Conservation (phyloP, 2,797 vertebrate genomes). For the Cyclura pinguis region DNA sequence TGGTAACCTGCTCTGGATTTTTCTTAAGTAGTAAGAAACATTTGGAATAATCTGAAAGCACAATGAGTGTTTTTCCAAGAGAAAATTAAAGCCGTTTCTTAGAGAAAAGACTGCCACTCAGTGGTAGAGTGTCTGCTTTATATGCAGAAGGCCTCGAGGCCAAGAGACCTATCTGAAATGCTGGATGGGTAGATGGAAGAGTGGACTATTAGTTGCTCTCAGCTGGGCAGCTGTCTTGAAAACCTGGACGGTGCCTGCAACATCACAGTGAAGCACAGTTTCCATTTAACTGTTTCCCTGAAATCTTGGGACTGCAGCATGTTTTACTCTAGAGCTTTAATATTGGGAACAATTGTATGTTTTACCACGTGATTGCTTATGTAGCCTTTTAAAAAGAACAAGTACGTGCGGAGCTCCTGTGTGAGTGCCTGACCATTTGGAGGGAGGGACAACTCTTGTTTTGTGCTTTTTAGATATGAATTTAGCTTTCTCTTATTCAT, state of each 20-base stretch:
- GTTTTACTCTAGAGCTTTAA: background rate
- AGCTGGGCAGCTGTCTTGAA: background rate
- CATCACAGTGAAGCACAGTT: background rate
- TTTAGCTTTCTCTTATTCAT: background rate
- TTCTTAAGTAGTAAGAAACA: background rate
- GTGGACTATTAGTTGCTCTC: background rate
- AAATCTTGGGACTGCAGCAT: background rate
- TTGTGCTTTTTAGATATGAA: too few relatives aligned
- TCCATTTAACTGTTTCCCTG: background rate
- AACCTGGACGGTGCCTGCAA: background rate
- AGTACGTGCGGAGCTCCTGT: background rate
- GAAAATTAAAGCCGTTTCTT: background rate
- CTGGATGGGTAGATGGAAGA: background rate
- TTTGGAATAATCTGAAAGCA: background rate
- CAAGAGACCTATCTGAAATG: too few relatives aligned
- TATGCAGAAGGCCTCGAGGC: background rate
- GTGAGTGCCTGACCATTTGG: background rate
- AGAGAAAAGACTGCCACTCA: background rate
- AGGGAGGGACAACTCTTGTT: too few relatives aligned
- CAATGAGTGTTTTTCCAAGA: background rate
- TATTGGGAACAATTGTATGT: background rate
- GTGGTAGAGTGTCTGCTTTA: background rate
- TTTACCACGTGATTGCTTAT: background rate
- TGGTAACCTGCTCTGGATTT: background rate
- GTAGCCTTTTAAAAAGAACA: background rate